Conservation (phyloP, 1,140 invertebrate genomes). For the Danaus plexippus region DNA sequence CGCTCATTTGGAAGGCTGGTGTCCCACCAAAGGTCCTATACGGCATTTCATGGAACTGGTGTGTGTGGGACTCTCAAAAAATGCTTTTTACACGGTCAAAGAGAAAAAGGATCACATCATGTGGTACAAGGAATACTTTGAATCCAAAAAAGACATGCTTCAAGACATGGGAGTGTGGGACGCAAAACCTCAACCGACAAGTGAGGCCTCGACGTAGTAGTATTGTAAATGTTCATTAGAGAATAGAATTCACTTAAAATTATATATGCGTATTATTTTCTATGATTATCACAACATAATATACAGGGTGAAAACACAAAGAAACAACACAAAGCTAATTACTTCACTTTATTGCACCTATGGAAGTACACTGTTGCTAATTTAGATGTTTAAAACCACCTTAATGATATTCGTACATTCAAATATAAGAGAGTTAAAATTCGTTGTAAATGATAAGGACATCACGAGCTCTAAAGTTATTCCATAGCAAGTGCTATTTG, state of each 20-base stretch:
- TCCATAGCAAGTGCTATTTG: slow-evolving; percentile 12
- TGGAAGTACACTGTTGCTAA: slow-evolving; percentile 63
- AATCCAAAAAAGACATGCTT: slow-evolving; percentile 82
- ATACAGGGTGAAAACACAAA: slow-evolving; percentile 18
- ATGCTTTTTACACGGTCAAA: slow-evolving; percentile 89
- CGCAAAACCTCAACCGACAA: slow-evolving; percentile 17
- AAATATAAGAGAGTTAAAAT: slow-evolving; percentile 16
- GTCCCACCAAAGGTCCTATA: slow-evolving; percentile 90
- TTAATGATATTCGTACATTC: slow-evolving; percentile 13
- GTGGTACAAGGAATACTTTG: slow-evolving; percentile 95
- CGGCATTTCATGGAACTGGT: slow-evolving; percentile 98
- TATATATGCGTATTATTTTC: too few relatives aligned
- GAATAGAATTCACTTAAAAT: slow-evolving; percentile 9
- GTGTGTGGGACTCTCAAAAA: slow-evolving; percentile 93
- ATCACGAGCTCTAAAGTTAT: slow-evolving; percentile 9
- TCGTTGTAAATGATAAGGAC: slow-evolving; percentile 6
- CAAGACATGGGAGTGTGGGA: slow-evolving; percentile 73
- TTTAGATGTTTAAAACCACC: slow-evolving; percentile 44
- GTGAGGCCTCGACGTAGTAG: slow-evolving; percentile 18
- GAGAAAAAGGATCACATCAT: slow-evolving; percentile 92
- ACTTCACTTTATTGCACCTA: slow-evolving; percentile 69
- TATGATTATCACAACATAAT: too few relatives aligned
- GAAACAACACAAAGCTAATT: slow-evolving; percentile 41
- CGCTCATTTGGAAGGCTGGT: slow-evolving; percentile 86
- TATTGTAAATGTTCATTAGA: slow-evolving; percentile 11